phyloP scores from a whole-genome alignment of 2,797 vertebrate genomes.

The Tauraco hartlaubi region DNA sequence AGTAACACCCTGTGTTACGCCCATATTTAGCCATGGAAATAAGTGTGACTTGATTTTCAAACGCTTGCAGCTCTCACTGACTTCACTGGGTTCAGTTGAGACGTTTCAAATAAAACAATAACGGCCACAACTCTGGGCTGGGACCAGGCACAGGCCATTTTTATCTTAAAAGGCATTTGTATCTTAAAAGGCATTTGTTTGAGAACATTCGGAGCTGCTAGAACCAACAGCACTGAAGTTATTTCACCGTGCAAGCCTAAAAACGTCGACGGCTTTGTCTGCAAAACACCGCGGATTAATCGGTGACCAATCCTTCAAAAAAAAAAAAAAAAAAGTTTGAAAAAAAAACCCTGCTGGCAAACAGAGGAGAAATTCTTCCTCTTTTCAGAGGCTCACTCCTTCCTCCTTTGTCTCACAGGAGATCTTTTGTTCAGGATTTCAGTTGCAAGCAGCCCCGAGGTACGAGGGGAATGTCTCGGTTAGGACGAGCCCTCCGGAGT shows the following conservation, averaged over 20 bases:
- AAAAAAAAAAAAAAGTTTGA: not conserved
- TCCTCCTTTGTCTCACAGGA: conserved; percentile 57
- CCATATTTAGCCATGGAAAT: conserved; percentile 56
- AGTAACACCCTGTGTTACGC: not conserved
- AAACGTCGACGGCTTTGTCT: not conserved
- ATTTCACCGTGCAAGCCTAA: not conserved
- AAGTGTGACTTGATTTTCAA: not conserved
- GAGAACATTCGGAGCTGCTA: conserved; percentile 7
- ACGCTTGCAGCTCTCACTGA: not conserved
- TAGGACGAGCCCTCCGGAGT: not conserved
- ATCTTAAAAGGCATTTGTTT: conserved; percentile 64
- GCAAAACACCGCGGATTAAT: not conserved
- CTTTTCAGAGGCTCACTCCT: not conserved
- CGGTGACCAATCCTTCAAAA: not conserved
- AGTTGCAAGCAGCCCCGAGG: conserved; percentile 12
- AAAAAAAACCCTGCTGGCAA: not conserved
- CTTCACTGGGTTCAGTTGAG: not conserved
- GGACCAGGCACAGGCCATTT: not conserved
- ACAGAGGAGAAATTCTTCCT: conserved; percentile 4
- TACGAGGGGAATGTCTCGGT: not conserved
- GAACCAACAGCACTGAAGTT: not conserved
- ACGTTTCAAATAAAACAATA: conserved; percentile 7
- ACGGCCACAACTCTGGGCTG: not conserved
- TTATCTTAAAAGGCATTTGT: conserved; percentile 66
- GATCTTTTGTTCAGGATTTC: conserved; percentile 60